Evolutionary conservation across 2,113 vertebrate species (phyloP).

Genomic region (Chaenogobius annularis): DNA sequence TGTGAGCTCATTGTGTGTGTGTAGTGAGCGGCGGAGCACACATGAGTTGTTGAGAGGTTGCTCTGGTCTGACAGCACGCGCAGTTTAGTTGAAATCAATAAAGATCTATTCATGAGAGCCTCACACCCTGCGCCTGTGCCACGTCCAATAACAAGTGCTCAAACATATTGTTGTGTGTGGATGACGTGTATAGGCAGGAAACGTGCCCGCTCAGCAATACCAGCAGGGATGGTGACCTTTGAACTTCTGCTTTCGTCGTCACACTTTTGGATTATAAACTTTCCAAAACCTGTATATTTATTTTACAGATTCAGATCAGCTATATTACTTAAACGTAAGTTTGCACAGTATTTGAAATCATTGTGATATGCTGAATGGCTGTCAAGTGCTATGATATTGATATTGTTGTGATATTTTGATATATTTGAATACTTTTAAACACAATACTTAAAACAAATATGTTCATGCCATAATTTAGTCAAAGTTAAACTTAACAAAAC

Average conservation of each 20-base stretch:
- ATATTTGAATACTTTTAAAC: no score
- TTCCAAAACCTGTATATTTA: background rate
- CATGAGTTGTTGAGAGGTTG: conserved; percentile 53
- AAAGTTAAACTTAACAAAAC: no score
- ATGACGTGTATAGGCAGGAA: conserved; percentile 4
- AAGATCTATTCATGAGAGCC: conserved; percentile 60
- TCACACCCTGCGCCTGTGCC: conserved; percentile 36
- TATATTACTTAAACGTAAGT: no score
- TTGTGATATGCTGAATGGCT: no score
- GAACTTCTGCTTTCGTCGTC: conserved; percentile 18
- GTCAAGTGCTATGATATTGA: no score
- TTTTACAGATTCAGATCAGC: background rate
- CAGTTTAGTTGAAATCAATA: conserved; percentile 65
- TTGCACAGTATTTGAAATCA: no score
- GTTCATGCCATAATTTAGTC: no score
- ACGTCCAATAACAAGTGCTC: conserved; percentile 35
- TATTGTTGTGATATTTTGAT: no score
- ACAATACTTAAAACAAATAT: no score
- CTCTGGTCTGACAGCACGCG: conserved; percentile 44
- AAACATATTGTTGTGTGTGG: conserved; percentile 24
- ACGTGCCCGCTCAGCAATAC: conserved; percentile 28
- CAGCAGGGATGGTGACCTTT: conserved; percentile 42
- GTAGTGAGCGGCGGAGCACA: conserved; percentile 32
- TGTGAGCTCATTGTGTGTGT: conserved; percentile 24
- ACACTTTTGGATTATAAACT: background rate